Evolutionary conservation across 2,113 vertebrate genomes (phyloP).

Genomic region (Cavia porcellus): DNA sequence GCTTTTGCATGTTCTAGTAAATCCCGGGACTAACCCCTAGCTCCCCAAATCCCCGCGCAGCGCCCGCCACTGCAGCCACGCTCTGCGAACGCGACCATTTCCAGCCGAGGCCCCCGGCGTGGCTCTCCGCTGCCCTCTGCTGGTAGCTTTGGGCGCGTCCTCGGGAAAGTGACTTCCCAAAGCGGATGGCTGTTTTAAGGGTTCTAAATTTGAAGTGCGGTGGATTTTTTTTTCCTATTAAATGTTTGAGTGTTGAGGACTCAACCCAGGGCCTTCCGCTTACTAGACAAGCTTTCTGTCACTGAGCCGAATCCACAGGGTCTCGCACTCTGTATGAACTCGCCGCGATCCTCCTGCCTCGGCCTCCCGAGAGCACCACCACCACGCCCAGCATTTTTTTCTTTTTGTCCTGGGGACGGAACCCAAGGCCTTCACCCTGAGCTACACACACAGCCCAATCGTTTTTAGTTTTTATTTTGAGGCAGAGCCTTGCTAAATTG

Average conservation of each 20-base stretch:
- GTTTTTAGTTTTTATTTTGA: neutral
- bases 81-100: neutral
- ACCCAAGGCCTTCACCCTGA: neutral
- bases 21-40: neutral
- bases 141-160: neutral
- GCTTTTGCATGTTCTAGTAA: neutral
- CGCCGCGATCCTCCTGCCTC: neutral
- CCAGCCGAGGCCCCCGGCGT: neutral
- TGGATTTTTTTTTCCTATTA: neutral
- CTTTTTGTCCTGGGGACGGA: neutral
- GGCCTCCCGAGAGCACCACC: neutral
- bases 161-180: neutral
- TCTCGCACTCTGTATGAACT: neutral
- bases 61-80: rapidly evolving
- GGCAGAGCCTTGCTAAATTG: neutral
- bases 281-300: neutral
- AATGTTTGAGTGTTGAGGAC: neutral
- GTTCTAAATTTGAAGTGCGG: too few relatives aligned
- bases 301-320: too few relatives aligned
- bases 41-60: neutral
- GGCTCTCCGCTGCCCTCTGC: conserved; percentile 62
- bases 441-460: neutral
- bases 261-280: neutral
- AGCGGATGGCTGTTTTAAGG: too few relatives aligned
- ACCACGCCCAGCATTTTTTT: neutral